These are phyloP conservation scores for Dromaius novaehollandiae DNA, from an alignment of 2,113 vertebrate species.

Conservation along the genomic window DNA sequence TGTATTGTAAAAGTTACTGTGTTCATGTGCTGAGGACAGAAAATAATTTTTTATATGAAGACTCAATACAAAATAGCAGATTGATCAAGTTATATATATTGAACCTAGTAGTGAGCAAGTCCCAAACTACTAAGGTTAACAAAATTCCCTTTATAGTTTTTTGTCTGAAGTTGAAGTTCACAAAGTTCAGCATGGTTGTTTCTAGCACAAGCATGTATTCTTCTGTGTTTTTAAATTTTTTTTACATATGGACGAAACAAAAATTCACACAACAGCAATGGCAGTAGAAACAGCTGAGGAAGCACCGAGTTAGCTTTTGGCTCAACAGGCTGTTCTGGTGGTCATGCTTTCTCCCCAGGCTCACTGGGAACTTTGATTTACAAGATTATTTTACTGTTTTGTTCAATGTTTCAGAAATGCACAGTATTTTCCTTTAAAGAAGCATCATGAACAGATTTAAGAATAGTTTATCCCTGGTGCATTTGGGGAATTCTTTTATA, in stretches of 20 bases:
- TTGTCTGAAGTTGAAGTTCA: neutral
- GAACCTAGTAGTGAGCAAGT: neutral
- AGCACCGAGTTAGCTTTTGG: neutral
- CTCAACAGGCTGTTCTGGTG: neutral
- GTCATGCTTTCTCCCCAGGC: neutral
- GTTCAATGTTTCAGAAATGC: neutral
- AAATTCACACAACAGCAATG: neutral
- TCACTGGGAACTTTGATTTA: neutral
- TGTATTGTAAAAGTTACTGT: slow-evolving; percentile 37
- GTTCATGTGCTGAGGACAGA: neutral
- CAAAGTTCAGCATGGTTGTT: neutral
- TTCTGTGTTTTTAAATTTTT: neutral
- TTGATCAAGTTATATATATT: neutral
- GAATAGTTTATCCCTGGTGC: neutral
- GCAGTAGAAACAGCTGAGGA: neutral
- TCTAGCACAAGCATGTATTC: neutral
- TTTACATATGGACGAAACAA: neutral
- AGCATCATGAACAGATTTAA: neutral
- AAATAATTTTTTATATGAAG: slow-evolving; percentile 21
- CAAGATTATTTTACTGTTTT: neutral
- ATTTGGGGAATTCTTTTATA: neutral
- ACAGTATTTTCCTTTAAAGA: neutral
- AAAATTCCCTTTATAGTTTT: neutral
- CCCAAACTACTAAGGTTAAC: neutral
- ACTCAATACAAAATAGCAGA: neutral